Evolutionary conservation across 2,797 vertebrate species (phyloP), one percentile per base, ranked within the genome.

Genomic region (Molossus alvarezi): DNA sequence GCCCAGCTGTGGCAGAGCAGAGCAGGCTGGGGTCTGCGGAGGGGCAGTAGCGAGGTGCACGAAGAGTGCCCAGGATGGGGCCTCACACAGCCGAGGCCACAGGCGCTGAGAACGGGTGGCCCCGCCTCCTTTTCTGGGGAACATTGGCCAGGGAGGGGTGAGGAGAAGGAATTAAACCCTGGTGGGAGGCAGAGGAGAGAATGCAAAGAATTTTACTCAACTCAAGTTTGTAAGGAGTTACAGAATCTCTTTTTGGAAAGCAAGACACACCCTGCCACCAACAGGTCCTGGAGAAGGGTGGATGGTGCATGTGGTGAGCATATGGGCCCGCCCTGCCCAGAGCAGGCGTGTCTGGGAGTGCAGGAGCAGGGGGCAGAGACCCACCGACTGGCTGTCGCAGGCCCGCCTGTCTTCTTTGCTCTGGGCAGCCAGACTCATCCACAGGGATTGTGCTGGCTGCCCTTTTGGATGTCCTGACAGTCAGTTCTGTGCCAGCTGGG

Each of bases 211-310:
- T 48, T 73, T 45, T 37, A 48, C 27, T 83, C 55, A 65, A 33
- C 55, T 69, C 80, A 82, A 65, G 10, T 62, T 55, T 67, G 45
- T 29, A 45, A 90, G 87, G 20, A 72, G 25, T 85, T 71, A 58
- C 33, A 75, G 73, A 76, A 58, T 2, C 9, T 17, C 6, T 4
- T 60, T 93, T 84, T 79, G 73, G 83, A 92, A 90, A 91, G 29
- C 41, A 71, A 76, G 48, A 60, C 10, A 80, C 17, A 21, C 18
- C 20, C 53, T 60, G 13, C 20, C 37, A 29, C 5, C 25, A 23
- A n/a, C 5, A 57, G 37, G 29, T 41, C 81, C 75, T n/a, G 3
- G 5, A 27, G 2, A 8, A n/a, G 65, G 55, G 60, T 3, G 48
- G n/a, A 5, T 20, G 13, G 25, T 33, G 33, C 33, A 29, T 9